These are phyloP conservation scores for Perdita meconis DNA, from an alignment of 2,888 invertebrate species.

Conservation along the genomic window DNA sequence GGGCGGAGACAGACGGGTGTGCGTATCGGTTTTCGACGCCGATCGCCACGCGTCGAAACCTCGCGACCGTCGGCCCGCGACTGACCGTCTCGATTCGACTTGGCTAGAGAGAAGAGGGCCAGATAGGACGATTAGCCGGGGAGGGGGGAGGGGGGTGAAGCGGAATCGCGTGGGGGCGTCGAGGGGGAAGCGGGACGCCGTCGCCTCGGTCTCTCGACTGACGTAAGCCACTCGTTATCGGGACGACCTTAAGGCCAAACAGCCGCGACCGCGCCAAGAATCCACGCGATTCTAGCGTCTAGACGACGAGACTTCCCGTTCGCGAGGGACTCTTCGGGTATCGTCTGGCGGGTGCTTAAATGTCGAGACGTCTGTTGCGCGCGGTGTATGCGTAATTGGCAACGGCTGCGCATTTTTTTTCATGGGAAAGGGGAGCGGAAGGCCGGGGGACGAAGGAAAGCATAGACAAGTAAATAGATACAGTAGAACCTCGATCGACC, in stretches of 20 bases:
- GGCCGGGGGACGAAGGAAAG: no score
- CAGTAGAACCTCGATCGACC: no score
- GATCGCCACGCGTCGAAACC: constrained; percentile 8
- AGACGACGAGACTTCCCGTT: constrained; percentile 10
- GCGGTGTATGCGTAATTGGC: no score
- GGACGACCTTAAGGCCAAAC: constrained; percentile 65
- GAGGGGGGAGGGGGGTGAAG: constrained; percentile 20
- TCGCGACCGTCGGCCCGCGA: constrained; percentile 3
- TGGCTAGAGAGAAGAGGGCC: constrained; percentile 36
- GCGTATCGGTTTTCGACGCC: constrained; percentile 54
- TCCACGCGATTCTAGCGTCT: constrained; percentile 45
- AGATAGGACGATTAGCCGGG: constrained; percentile 46
- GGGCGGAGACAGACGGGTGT: no score
- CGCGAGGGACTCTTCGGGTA: not conserved
- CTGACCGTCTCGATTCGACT: constrained; percentile 26
- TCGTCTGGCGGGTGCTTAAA: not conserved
- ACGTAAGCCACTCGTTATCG: constrained; percentile 63
- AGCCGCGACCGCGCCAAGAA: constrained; percentile 51
- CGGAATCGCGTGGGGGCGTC: not conserved
- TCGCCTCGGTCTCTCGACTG: constrained; percentile 46
- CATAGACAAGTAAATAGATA: no score
- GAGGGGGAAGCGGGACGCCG: not conserved
- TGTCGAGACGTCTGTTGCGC: no score
- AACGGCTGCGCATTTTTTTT: not conserved
- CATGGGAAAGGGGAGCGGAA: no score